Percentiles rank a stretch among this genome's conserved stretches.
Conservation (phyloP, 2,888 invertebrate species). For the Lasioglossum marginatum region DNA sequence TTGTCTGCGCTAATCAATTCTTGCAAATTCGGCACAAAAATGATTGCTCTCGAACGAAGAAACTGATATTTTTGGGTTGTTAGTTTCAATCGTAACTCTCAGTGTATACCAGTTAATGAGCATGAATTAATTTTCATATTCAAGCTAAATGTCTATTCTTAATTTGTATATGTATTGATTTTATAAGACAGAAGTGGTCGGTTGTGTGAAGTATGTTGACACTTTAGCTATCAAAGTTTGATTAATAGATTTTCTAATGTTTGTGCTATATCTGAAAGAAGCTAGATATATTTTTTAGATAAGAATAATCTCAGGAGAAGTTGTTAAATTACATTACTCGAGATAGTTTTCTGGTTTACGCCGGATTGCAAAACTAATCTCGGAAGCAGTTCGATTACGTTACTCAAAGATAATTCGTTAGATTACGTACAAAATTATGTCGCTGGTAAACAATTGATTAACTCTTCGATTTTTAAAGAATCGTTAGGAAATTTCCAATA, state of each 20-base stretch:
- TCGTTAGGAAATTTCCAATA: background rate
- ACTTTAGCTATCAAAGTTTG: background rate
- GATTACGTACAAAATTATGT: background rate
- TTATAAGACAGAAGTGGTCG: background rate
- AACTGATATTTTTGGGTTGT: background rate
- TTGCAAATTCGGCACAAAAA: background rate
- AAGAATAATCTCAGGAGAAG: background rate
- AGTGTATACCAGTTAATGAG: too few species aligned
- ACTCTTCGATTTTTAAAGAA: background rate
- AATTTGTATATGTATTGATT: background rate
- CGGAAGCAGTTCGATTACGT: background rate
- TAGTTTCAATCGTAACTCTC: background rate
- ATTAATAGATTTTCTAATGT: background rate
- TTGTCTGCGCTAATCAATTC: background rate
- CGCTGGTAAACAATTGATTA: background rate
- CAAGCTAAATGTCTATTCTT: background rate
- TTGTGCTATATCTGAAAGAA: background rate
- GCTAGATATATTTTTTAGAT: background rate
- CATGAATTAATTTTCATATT: background rate
- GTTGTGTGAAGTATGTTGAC: background rate
- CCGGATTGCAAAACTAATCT: background rate
- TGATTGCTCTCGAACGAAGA: background rate
- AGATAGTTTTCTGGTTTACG: background rate
- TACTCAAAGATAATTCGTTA: conserved; percentile 1
- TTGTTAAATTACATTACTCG: background rate